These are phyloP conservation scores for Meloidogyne floridensis DNA, from an alignment of 1,140 invertebrate species.

Conservation along the genomic window DNA sequence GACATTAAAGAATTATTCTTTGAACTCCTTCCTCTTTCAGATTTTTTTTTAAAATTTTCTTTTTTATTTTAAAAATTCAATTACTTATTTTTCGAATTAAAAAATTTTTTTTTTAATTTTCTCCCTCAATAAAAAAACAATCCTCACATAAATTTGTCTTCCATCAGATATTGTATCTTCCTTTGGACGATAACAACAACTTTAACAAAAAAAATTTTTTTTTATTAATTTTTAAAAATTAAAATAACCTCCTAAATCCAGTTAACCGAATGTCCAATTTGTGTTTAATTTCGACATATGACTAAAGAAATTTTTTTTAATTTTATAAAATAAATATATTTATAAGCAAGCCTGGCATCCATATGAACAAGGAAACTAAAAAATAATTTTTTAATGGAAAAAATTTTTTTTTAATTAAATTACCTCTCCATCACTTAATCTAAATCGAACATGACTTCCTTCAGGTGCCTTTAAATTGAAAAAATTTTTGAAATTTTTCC, in stretches of 20 bases:
- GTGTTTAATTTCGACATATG: constrained; percentile 64
- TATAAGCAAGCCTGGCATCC: constrained; percentile 47
- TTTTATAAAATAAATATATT: not conserved
- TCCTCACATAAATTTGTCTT: constrained; percentile 53
- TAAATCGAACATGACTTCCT: constrained; percentile 61
- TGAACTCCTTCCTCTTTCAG: constrained; percentile 50
- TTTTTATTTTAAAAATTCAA: too few species aligned
- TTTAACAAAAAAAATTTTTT: constrained; percentile 30
- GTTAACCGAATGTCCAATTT: constrained; percentile 61
- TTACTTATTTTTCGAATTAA: constrained; percentile 44
- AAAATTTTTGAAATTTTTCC: not conserved
- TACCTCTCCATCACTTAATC: constrained; percentile 60
- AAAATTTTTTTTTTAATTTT: too few species aligned
- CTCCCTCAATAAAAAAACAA: not conserved
- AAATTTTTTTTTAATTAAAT: too few species aligned
- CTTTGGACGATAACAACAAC: constrained; percentile 65
- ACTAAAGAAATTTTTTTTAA: constrained; percentile 21
- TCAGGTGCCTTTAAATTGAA: constrained; percentile 49
- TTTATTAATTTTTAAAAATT: not conserved
- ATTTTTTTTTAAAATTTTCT: too few species aligned
- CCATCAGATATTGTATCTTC: constrained; percentile 64
- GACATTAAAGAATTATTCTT: constrained; percentile 54
- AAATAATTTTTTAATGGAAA: not conserved
- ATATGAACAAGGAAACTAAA: constrained; percentile 63
- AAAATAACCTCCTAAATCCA: constrained; percentile 65